These are phyloP conservation scores for Pantherophis alleghaniensis DNA, from an alignment of 2,797 vertebrate species.

Conservation along the genomic window DNA sequence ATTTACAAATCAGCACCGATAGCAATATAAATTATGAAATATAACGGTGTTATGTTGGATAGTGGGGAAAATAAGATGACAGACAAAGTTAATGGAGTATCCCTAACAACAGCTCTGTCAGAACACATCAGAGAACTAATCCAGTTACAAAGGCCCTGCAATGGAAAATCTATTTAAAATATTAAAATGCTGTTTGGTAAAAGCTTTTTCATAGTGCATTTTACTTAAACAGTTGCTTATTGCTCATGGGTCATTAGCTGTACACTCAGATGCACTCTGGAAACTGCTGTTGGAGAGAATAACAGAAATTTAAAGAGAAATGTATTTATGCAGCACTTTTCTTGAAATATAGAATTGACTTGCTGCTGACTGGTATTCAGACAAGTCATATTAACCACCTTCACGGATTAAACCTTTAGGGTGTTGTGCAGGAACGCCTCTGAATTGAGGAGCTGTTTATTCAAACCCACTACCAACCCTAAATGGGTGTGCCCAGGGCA, in stretches of 20 bases:
- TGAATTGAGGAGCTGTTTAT: not conserved
- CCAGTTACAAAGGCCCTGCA: constrained; percentile 88
- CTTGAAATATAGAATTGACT: constrained; percentile 62
- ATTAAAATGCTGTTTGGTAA: constrained; percentile 98
- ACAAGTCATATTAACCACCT: constrained; percentile 53
- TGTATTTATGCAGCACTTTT: constrained; percentile 75
- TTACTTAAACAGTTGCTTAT: constrained; percentile 98
- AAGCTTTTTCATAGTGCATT: constrained; percentile 90
- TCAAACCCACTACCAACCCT: not conserved
- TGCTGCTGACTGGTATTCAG: constrained; percentile 46
- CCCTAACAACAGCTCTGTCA: constrained; percentile 96
- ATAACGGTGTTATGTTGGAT: constrained; percentile 91
- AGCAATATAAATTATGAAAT: constrained; percentile 99
- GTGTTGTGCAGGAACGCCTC: not conserved
- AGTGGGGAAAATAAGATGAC: constrained; percentile 93
- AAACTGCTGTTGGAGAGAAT: constrained; percentile 81
- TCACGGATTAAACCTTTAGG: constrained; percentile 61
- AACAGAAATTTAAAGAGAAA: constrained; percentile 87
- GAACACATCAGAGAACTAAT: constrained; percentile 97
- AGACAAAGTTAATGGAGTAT: constrained; percentile 98
- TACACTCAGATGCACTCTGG: constrained; percentile 85
- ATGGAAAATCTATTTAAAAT: constrained; percentile 97
- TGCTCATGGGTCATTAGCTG: constrained; percentile 96
- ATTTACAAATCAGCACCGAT: constrained; percentile 99
- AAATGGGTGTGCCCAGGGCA: not conserved